A percentile compares a stretch with the other conserved stretches of the same genome.
Evolutionary conservation across 2,797 vertebrate species (phyloP).

Genomic region (Protosalanx chinensis): DNA sequence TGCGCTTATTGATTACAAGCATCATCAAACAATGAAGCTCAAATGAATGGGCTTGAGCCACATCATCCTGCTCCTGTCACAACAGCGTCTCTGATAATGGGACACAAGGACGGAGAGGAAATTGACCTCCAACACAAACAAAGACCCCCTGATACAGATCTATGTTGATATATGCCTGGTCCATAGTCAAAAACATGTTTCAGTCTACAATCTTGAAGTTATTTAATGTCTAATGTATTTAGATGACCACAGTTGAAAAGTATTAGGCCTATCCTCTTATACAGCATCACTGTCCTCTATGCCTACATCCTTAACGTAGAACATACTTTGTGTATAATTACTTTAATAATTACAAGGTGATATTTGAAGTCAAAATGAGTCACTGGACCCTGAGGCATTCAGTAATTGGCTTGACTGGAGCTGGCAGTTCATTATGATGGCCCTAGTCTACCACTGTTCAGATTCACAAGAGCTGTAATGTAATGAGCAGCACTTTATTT

Average conservation of each 20-base stretch:
- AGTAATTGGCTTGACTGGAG: not conserved
- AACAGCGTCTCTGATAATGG: slow-evolving; percentile 46
- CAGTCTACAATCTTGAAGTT: slow-evolving; percentile 18
- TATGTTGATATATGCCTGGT: slow-evolving; percentile 50
- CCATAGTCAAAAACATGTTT: slow-evolving; percentile 43
- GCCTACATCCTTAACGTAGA: not conserved
- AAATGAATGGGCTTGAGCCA: slow-evolving; percentile 46
- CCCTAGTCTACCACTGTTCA: not conserved
- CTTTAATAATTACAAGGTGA: slow-evolving; percentile 1
- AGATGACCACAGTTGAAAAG: no score
- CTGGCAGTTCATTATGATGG: slow-evolving; percentile 17
- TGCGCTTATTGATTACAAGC: slow-evolving; percentile 56
- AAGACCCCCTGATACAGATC: slow-evolving; percentile 41
- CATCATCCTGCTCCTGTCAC: slow-evolving; percentile 49
- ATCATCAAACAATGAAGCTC: slow-evolving; percentile 53
- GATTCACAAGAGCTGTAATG: slow-evolving; percentile 10
- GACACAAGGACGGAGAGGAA: slow-evolving; percentile 64
- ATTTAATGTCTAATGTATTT: no score
- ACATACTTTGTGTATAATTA: not conserved
- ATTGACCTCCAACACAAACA: slow-evolving; percentile 60
- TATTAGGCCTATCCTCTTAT: no score
- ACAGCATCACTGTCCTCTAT: no score
- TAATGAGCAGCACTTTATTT: not conserved
- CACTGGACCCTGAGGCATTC: slow-evolving; percentile 16
- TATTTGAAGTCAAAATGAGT: slow-evolving; percentile 21